A percentile compares a stretch with the other conserved stretches of the same genome.
phyloP scores from a whole-genome alignment of 23 tunicate species.

The Diplosoma virens region DNA sequence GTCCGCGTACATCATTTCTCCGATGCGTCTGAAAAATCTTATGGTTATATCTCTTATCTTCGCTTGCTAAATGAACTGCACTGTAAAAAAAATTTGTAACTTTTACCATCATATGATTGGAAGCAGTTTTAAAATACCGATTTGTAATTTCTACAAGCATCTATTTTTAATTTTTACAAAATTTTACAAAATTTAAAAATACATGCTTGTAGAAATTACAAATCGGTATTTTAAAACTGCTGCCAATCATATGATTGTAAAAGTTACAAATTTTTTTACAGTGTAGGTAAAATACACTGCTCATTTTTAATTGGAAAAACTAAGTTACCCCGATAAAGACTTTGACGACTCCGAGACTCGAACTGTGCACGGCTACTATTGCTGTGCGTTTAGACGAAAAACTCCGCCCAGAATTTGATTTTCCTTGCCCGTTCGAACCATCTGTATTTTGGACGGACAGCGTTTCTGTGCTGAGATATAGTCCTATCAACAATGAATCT shows the following conservation, averaged over 20 bases:
- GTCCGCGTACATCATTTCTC: constrained; percentile 41
- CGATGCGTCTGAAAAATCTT: constrained; percentile 52
- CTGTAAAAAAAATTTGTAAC: too few species aligned
- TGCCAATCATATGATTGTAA: too few species aligned
- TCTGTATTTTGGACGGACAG: constrained; percentile 60
- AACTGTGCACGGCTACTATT: constrained; percentile 43
- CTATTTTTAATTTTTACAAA: too few species aligned
- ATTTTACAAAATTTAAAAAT: too few species aligned
- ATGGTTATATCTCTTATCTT: constrained; percentile 50
- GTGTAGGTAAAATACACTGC: constrained; percentile 21
- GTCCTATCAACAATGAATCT: constrained; percentile 8
- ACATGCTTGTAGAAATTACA: too few species aligned
- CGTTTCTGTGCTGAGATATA: constrained; percentile 48
- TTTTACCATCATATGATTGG: too few species aligned
- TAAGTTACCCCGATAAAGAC: constrained; percentile 38
- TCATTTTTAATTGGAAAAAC: constrained; percentile 39
- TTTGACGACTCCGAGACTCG: constrained; percentile 40
- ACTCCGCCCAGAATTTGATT: constrained; percentile 27
- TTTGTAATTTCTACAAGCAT: too few species aligned
- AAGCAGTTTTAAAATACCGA: too few species aligned
- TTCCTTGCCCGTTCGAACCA: neutral
- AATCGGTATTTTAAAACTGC: too few species aligned
- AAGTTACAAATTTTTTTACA: too few species aligned
- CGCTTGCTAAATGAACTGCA: constrained; percentile 17
- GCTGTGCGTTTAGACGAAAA: constrained; percentile 5